A percentile compares a stretch with the other conserved stretches of the same genome.
Conservation (phyloP, 2,888 invertebrate genomes). For the Hirtodrosophila cameraria region DNA sequence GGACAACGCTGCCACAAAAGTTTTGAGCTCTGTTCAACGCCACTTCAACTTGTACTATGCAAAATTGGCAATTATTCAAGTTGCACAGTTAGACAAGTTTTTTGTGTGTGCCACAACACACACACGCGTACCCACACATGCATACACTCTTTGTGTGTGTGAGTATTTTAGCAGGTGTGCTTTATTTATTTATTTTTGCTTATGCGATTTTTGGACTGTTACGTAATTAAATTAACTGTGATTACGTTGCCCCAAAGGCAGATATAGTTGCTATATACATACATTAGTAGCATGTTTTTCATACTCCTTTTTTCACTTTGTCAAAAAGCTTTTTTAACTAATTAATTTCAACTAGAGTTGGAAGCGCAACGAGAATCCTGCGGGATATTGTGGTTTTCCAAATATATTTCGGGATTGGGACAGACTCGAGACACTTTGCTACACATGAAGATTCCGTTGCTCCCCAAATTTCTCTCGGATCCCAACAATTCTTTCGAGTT, state of each 20-base stretch:
- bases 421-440: too few species aligned
- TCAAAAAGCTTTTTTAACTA: too few species aligned
- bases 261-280: slow-evolving; percentile 15
- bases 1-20: slow-evolving; percentile 28
- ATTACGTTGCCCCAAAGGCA: slow-evolving; percentile 9
- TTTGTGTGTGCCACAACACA: too few species aligned
- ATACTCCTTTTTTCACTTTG: too few species aligned
- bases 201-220: slow-evolving; percentile 7
- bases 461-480: too few species aligned
- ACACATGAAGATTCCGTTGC: too few species aligned
- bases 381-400: too few species aligned
- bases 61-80: slow-evolving; percentile 71
- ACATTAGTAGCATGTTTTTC: slow-evolving; percentile 5
- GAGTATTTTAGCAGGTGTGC: slow-evolving; percentile 32
- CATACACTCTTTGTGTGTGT: background rate
- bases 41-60: slow-evolving; percentile 23
- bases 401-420: too few species aligned
- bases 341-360: too few species aligned
- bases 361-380: too few species aligned
- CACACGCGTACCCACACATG: too few species aligned
- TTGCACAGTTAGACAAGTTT: slow-evolving; percentile 37
- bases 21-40: slow-evolving; percentile 19
- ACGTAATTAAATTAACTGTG: slow-evolving; percentile 55
- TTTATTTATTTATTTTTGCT: background rate
- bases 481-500: too few species aligned